Base-by-base conservation (phyloP, 53 echinoderm and acorn worm species). In the Zoroaster sp. region DNA sequence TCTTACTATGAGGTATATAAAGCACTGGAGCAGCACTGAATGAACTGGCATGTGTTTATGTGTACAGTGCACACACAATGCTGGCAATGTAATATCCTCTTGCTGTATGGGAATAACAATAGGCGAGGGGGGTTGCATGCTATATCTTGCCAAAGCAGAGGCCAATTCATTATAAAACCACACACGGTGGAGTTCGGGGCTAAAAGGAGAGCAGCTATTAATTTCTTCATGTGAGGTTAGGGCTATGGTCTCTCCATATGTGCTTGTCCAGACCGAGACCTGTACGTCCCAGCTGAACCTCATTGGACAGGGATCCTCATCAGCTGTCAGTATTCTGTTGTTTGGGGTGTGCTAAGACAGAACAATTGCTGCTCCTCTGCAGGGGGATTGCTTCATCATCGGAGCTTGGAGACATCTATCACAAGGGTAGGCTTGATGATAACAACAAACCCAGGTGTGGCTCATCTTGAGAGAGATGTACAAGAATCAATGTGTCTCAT, bases 1-100 rank as follows among this genome's bases (percentile, higher is more conserved):
- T 74, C 11, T 41, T n/a, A 38, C 42, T 21, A 73, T 21, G 38
- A 38, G 73, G 73, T 21, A 43, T 37, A 21, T 10, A 35, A 76
- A 44, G 33, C 83, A 71, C 49, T 68, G 81, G 67, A 21, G 11
- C 44, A 25, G 67, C 33, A 43, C 67, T 83, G 83, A 45, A 66
- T 44, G n/a, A 44, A 44, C 49, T 45, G 70, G 85, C 85, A 71
- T 85, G 85, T 85, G 85, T 85, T 70, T 70, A 35, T 83, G 85
- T 85, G 85, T 85, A 53, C 51, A 77, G 77, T 49, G 31, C 53
- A 37, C 15, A 33, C 85, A 85, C 85, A 83, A 83, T 83, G 69
- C 63, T 7, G 2, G 63, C 63, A 6, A 59, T 59, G 63, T 59
- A 59, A 59, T 59, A 59, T 59, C n/a, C n/a, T 59, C 63, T 28